Base-by-base conservation (phyloP, 2,797 vertebrate species). In the Eupleurogrammus muticus region DNA sequence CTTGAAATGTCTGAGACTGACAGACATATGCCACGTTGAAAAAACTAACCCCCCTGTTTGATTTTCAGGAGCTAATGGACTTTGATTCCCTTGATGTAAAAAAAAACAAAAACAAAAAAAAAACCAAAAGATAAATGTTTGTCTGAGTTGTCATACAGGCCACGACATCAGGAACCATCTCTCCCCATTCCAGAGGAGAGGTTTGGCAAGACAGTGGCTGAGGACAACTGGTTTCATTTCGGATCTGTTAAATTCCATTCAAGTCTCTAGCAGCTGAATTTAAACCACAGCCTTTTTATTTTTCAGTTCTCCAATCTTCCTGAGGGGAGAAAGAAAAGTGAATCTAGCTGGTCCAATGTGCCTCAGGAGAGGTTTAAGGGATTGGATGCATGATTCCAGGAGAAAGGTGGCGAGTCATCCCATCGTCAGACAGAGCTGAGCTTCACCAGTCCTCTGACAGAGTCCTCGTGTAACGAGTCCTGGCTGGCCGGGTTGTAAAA, bases 401-500 rank as follows among this genome's bases (percentile, higher is more conserved):
- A 19, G 52, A 12, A 44, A 21, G 44, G 55, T 20, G 36, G 21
- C 42, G 50, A 46, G 23, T 9, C 10, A 8, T 47, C 65, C 74
- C 46, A 12, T 2, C 66, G 83, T 98, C 95, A 99, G 89, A 99
- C 97, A 0, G 97, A 99, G 91, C 98, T 99, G 87, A 99, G 97
- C 89, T 99, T 99, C 53, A 99, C 97, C 14, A 99, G 86, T 79
- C 98, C 97, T 54, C 97, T 94, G 75, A 99, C 97, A 0, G 98
- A 99, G 93, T 99, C 98, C 90, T 99, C 97, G 42, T 99, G 98
- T 82, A 99, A 88, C 0, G 97, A 97, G 93, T 99, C 98, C 92
- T 99, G 98, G 92, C 96, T 97, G 84, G 95, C 97, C 9, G 96
- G 95, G 82, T 95, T 95, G 90, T 97, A 95, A 82, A 94, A 93